phyloP scores from a whole-genome alignment of 2,888 invertebrate species.

The Mystacides longicornis region DNA sequence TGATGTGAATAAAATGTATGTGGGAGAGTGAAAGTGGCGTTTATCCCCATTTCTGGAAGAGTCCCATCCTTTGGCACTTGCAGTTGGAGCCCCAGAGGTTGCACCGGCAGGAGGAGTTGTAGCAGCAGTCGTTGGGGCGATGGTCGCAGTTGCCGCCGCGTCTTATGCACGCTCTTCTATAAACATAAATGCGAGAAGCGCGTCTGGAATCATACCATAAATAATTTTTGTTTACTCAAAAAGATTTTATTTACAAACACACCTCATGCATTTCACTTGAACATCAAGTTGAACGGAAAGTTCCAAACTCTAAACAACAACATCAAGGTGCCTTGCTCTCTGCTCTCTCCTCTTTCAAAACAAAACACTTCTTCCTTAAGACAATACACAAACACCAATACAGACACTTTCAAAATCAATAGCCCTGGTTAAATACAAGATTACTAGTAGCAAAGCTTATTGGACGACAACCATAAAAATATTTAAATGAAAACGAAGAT shows the following conservation, averaged over 20 bases:
- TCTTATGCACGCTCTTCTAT: conserved; percentile 74
- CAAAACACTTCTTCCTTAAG: too few relatives aligned
- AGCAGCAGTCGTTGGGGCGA: conserved; percentile 78
- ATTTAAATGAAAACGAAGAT: too few relatives aligned
- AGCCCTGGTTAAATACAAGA: too few relatives aligned
- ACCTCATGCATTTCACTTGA: neutral
- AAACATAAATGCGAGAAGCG: conserved; percentile 76
- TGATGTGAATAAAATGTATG: too few relatives aligned
- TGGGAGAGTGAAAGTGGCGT: too few relatives aligned
- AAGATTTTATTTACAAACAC: neutral
- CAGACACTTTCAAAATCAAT: too few relatives aligned
- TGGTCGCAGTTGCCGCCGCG: conserved; percentile 81
- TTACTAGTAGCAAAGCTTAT: too few relatives aligned
- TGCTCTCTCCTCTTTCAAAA: too few relatives aligned
- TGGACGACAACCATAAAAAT: too few relatives aligned
- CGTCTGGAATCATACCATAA: conserved; percentile 66
- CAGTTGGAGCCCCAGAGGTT: conserved; percentile 87
- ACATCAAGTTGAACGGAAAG: too few relatives aligned
- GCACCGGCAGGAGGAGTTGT: conserved; percentile 78
- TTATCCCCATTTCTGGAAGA: conserved; percentile 83
- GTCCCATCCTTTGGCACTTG: conserved; percentile 79
- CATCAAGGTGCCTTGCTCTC: too few relatives aligned
- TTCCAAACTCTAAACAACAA: too few relatives aligned
- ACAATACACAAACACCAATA: neutral
- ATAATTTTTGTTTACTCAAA: conserved; percentile 14